These are phyloP conservation scores for Drosophila flavopinicola DNA, from an alignment of 2,888 invertebrate genomes.

Conservation along the genomic window DNA sequence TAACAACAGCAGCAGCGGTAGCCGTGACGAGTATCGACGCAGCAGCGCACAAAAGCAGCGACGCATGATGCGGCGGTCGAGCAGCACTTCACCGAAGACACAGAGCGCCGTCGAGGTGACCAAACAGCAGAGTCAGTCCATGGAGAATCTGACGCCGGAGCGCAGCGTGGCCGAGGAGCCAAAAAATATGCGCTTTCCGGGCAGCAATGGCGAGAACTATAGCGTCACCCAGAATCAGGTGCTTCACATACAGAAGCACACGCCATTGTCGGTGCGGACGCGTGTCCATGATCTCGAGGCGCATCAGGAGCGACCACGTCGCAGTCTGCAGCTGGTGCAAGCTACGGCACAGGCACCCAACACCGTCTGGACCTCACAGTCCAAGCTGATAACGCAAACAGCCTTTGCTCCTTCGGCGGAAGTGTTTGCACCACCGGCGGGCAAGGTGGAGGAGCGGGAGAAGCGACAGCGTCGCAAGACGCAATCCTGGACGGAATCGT, in stretches of 20 bases:
- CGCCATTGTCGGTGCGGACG: slow-evolving; percentile 87
- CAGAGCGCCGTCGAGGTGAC: slow-evolving; percentile 78
- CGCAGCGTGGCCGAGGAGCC: slow-evolving; percentile 85
- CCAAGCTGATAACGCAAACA: slow-evolving; percentile 83
- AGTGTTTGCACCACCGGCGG: slow-evolving; percentile 86
- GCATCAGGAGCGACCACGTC: slow-evolving; percentile 78
- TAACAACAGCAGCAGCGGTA: slow-evolving; percentile 15
- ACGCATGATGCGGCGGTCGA: slow-evolving; percentile 80
- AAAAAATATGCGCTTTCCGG: slow-evolving; percentile 93
- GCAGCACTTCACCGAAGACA: slow-evolving; percentile 83
- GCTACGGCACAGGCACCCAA: slow-evolving; percentile 32
- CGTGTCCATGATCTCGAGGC: slow-evolving; percentile 90
- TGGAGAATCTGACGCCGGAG: slow-evolving; percentile 83
- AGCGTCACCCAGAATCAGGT: slow-evolving; percentile 96
- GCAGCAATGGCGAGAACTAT: slow-evolving; percentile 93
- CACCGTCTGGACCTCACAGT: slow-evolving; percentile 83
- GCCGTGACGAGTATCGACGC: slow-evolving; percentile 50
- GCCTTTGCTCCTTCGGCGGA: slow-evolving; percentile 84
- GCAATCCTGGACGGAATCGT: slow-evolving; percentile 82
- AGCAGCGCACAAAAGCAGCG: slow-evolving; percentile 79
- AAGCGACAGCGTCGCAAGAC: slow-evolving; percentile 81
- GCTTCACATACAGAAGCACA: slow-evolving; percentile 90
- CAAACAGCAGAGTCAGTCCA: slow-evolving; percentile 84
- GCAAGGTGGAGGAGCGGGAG: slow-evolving; percentile 87
- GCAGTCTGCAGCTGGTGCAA: slow-evolving; percentile 27